Conservation (phyloP, 2,797 vertebrate genomes). For the Hyperoplus immaculatus region DNA sequence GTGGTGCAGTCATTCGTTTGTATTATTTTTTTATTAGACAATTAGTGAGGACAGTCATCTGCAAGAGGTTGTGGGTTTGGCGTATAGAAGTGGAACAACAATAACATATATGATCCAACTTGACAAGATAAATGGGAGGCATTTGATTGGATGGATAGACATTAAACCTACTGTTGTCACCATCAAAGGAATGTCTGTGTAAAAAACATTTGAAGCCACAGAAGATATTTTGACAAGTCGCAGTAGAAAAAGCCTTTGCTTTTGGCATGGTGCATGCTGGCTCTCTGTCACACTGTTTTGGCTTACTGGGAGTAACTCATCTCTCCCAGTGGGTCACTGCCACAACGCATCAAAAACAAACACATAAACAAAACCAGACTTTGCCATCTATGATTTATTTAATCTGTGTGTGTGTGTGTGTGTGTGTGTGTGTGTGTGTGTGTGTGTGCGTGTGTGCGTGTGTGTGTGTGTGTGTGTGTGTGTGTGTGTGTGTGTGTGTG, state of each 20-base stretch:
- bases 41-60: background rate
- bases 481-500: constrained; percentile 3
- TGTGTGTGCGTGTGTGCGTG: constrained; percentile 3
- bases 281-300: background rate
- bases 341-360: too few species aligned
- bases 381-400: background rate
- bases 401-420: background rate
- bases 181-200: background rate
- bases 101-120: background rate
- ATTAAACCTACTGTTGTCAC: background rate
- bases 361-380: background rate
- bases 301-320: background rate
- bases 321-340: too few species aligned
- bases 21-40: background rate
- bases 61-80: background rate
- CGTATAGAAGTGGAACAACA: background rate
- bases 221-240: background rate
- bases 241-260: background rate
- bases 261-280: background rate
- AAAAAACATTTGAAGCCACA: background rate
- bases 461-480: background rate
- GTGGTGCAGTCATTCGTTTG: too few species aligned
- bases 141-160: background rate
- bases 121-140: background rate
- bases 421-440: constrained; percentile 9